Evolutionary conservation across 2,888 invertebrate species (phyloP), one percentile per base, ranked within the genome.

Genomic region (Automeris io): DNA sequence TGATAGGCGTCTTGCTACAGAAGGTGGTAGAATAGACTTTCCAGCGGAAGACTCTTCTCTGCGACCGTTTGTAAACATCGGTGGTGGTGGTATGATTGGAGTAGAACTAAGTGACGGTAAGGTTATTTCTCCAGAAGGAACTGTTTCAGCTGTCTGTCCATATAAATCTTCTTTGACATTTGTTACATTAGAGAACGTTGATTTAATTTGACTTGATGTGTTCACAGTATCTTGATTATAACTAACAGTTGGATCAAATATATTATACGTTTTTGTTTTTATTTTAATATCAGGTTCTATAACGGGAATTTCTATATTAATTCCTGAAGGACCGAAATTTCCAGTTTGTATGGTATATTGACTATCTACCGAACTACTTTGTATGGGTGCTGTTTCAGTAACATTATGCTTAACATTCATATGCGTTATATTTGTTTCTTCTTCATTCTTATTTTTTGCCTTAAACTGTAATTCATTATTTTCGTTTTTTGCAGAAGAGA

Each of bases 1-100:
- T 0, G 71, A 58, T 42, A 85, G 70, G 9, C 80, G 68, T 35
- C 85, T 73, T 12, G 85, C 85, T 0, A 85, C 75, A 1, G 86
- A 85, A 0, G 85, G 85, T 4, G 86, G 85, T 45, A 86, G 47
- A 1, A 83, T 54, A 0, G 76, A 45, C 44, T 71, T 80, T 11
- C 55, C 67, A n/a, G 58, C 47, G n/a, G 55, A 25, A 37, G 63
- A 63, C 34, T 48, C 58, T 3, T 70, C 70, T 24, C 42, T 61
- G 39, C 52, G 61, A 18, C 64, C 29, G 36, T 74, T 70, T 1
- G 80, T 75, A 46, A 82, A 83, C 79, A 79, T 81, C 0, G 81
- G 79, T 1, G 85, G 86, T 2, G 83, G 85, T 5, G 85, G 80
- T 38, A 83, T 78, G 1, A 77, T 63, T 13, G 62, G 51, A 5